Conservation (phyloP, 1,140 invertebrate species). For the Brachionus calyciflorus region DNA sequence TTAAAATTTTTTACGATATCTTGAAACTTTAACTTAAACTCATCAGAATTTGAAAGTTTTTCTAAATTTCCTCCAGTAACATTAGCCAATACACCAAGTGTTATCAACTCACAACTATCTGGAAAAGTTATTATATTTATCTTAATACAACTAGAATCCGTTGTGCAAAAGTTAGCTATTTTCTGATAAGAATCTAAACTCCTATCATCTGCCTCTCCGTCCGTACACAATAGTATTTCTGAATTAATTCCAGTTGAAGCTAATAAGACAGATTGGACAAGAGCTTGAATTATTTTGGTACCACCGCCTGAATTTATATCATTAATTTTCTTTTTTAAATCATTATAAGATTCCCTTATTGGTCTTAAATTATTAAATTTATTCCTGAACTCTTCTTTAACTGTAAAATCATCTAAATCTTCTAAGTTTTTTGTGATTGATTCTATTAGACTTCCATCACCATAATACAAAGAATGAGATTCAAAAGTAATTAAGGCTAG, state of each 20-base stretch:
- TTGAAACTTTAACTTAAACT: not conserved
- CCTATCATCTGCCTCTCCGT: not conserved
- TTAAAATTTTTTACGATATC: not conserved
- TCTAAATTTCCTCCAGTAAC: not conserved
- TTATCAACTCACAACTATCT: not conserved
- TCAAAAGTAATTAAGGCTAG: not conserved
- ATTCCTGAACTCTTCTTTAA: not conserved
- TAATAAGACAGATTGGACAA: not conserved
- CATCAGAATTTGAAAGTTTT: not conserved
- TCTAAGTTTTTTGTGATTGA: not conserved
- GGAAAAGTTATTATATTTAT: not conserved
- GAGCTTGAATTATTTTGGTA: not conserved
- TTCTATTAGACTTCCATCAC: not conserved
- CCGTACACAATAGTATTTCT: not conserved
- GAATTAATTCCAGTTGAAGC: not conserved
- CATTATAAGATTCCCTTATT: not conserved
- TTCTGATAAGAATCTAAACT: not conserved
- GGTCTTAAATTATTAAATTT: not conserved
- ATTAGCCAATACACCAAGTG: not conserved
- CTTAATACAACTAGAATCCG: not conserved
- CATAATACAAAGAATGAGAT: not conserved
- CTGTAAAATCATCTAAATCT: not conserved
- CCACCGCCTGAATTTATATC: not conserved
- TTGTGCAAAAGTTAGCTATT: not conserved
- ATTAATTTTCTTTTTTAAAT: not conserved